Evolutionary conservation across 2,113 vertebrate species (phyloP).

Genomic region (Poeciliopsis retropinna): DNA sequence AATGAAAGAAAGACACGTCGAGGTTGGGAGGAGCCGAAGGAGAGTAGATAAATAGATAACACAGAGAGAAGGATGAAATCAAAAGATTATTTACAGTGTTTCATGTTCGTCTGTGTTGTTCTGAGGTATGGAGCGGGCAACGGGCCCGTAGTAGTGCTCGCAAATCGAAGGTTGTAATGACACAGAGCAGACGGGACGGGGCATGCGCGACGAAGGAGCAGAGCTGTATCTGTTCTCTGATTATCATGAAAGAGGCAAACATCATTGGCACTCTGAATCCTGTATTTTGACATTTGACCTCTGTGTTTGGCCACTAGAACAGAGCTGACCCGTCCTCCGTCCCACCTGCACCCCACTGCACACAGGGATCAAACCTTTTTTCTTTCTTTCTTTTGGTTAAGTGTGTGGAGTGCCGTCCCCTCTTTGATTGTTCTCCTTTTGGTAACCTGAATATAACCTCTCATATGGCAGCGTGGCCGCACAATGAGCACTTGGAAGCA

Average conservation of each 20-base stretch:
- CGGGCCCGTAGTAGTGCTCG: slow-evolving; percentile 54
- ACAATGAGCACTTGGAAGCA: slow-evolving; percentile 44
- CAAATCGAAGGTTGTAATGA: slow-evolving; percentile 69
- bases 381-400: slow-evolving; percentile 6
- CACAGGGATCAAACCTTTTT: slow-evolving; percentile 40
- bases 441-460: slow-evolving; percentile 76
- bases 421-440: slow-evolving; percentile 75
- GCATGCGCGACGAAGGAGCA: slow-evolving; percentile 35
- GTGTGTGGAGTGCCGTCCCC: slow-evolving; percentile 37
- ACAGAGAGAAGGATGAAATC: slow-evolving; percentile 58
- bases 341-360: slow-evolving; percentile 40
- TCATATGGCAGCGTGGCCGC: slow-evolving; percentile 36
- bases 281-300: slow-evolving; percentile 84
- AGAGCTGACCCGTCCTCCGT: slow-evolving; percentile 53
- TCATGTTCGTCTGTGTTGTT: slow-evolving; percentile 61
- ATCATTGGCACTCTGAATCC: slow-evolving; percentile 91
- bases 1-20: slow-evolving; percentile 48
- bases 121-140: slow-evolving; percentile 71
- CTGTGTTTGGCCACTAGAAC: slow-evolving; percentile 83
- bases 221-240: slow-evolving; percentile 80
- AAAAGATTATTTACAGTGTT: slow-evolving; percentile 75
- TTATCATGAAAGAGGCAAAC: slow-evolving; percentile 93
- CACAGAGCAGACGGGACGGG: slow-evolving; percentile 60
- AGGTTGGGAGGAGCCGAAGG: slow-evolving; percentile 36
- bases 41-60: slow-evolving; percentile 66